Conservation (phyloP, 2,797 vertebrate species). For the Halcyon chelicuti region DNA sequence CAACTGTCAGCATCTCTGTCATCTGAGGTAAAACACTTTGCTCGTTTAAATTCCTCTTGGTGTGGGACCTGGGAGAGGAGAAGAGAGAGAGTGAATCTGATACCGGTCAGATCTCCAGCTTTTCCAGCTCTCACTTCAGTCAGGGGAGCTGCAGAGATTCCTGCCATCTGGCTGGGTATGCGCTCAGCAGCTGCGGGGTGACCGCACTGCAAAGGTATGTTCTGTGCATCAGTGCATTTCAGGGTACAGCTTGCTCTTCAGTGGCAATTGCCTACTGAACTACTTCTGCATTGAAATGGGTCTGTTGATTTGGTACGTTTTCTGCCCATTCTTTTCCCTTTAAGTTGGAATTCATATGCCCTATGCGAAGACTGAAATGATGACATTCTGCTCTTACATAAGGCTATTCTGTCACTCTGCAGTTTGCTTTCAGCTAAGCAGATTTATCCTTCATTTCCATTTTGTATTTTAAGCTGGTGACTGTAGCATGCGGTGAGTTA, state of each 20-base stretch:
- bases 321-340: not conserved
- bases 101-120: not conserved
- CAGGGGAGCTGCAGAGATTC: not conserved
- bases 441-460: not conserved
- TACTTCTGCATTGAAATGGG: not conserved
- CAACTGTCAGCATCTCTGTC: not conserved
- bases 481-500: not conserved
- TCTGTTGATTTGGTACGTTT: not conserved
- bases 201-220: not conserved
- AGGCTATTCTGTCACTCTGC: not conserved
- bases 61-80: not conserved
- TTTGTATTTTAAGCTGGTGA: not conserved
- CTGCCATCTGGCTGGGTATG: not conserved
- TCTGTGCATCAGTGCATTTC: not conserved
- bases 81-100: not conserved
- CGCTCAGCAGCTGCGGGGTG: conserved; percentile 9
- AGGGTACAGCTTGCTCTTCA: not conserved
- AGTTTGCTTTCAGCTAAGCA: not conserved
- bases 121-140: not conserved
- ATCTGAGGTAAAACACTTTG: not conserved
- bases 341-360: not conserved
- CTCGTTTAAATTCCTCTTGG: not conserved
- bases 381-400: not conserved
- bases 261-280: not conserved
- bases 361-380: not conserved